Conservation (phyloP, 2,888 invertebrate genomes). For the Drosophila villosipedis region DNA sequence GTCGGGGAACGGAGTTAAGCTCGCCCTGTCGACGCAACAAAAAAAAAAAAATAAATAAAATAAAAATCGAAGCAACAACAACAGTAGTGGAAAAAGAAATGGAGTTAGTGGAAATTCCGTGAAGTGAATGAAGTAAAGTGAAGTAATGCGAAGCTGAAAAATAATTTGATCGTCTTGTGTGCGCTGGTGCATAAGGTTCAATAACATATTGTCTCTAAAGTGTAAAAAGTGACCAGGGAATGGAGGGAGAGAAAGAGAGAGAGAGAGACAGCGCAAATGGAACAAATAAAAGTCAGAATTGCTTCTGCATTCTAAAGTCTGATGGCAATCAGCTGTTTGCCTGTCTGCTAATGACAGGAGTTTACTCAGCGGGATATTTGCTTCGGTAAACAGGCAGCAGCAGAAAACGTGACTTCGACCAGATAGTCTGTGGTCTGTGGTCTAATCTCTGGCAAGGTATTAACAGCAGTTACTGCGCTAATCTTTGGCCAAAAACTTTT, state of each 20-base stretch:
- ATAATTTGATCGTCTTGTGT: constrained; percentile 31
- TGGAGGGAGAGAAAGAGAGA: background rate
- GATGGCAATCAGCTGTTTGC: constrained; percentile 36
- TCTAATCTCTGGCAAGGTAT: constrained; percentile 16
- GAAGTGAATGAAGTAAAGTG: constrained; percentile 40
- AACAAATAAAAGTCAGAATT: constrained; percentile 1
- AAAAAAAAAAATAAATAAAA: constrained; percentile 17
- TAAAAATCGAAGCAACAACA: constrained; percentile 17
- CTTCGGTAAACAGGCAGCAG: constrained; percentile 35
- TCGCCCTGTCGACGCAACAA: constrained; percentile 25
- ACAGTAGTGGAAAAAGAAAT: constrained; percentile 42
- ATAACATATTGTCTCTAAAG: constrained; percentile 35
- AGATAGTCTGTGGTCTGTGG: background rate
- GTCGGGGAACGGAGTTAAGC: constrained; percentile 25
- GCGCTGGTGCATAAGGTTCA: constrained; percentile 58
- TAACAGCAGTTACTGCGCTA: constrained; percentile 9
- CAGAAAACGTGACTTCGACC: constrained; percentile 43
- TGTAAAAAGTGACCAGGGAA: constrained; percentile 14
- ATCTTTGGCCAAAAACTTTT: constrained; percentile 16
- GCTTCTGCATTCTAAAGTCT: constrained; percentile 7
- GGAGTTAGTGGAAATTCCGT: constrained; percentile 48
- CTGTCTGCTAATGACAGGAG: constrained; percentile 11
- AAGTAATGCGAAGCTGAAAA: constrained; percentile 21
- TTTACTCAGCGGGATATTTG: constrained; percentile 22
- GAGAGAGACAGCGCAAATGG: background rate